phyloP scores from a whole-genome alignment of 2,888 invertebrate genomes.

The Ellobium chinense region DNA sequence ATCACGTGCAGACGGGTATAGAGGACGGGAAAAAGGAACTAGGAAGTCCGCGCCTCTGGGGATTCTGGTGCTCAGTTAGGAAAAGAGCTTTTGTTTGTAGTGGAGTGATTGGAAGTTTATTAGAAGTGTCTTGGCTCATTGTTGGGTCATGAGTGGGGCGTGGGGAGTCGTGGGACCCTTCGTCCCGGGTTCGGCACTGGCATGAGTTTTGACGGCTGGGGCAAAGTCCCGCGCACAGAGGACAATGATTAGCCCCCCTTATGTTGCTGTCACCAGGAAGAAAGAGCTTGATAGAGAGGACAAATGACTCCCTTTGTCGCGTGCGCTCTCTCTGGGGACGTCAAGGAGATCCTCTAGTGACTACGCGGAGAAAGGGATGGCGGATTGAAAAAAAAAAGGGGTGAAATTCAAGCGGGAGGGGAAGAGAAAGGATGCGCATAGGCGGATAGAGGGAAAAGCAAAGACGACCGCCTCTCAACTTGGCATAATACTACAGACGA shows the following conservation, averaged over 20 bases:
- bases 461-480: no score
- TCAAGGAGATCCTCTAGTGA: neutral
- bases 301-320: constrained; percentile 39
- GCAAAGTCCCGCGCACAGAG: constrained; percentile 34
- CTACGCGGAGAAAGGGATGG: no score
- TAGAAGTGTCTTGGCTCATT: constrained; percentile 46
- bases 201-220: constrained; percentile 24
- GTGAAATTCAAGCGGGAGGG: neutral
- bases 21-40: neutral
- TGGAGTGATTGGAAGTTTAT: constrained; percentile 52
- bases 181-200: constrained; percentile 13
- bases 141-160: constrained; percentile 31
- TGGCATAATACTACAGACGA: no score
- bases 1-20: neutral
- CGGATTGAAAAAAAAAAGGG: neutral
- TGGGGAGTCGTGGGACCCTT: neutral
- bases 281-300: constrained; percentile 26
- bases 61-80: constrained; percentile 44
- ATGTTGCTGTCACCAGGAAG: constrained; percentile 42
- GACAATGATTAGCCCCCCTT: constrained; percentile 47
- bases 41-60: neutral
- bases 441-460: no score
- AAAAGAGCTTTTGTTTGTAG: constrained; percentile 53
- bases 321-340: constrained; percentile 16
- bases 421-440: no score